A percentile compares a stretch with the other conserved stretches of the same genome.
Evolutionary conservation across 2,797 vertebrate genomes (phyloP).

Genomic region (Myiotriccus ornatus): DNA sequence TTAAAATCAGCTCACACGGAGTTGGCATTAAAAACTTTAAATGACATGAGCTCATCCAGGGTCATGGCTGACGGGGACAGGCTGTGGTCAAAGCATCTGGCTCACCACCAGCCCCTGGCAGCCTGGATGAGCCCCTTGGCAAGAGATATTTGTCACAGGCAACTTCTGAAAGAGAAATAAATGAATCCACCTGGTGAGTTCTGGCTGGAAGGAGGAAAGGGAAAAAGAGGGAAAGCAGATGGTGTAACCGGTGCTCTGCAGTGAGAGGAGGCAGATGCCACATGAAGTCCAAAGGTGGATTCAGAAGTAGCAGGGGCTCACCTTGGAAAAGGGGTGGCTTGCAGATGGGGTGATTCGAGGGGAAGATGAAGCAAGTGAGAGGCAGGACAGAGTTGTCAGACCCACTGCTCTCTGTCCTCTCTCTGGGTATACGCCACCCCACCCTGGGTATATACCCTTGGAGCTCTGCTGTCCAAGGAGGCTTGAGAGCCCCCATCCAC

Average conservation of each 20-base stretch:
- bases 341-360: neutral
- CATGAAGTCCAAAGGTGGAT: neutral
- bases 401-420: neutral
- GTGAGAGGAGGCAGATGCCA: neutral
- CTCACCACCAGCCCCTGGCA: neutral
- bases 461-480: neutral
- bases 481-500: neutral
- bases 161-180: neutral
- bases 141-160: neutral
- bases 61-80: neutral
- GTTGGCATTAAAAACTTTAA: neutral
- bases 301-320: neutral
- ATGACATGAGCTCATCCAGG: neutral
- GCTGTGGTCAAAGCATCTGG: neutral
- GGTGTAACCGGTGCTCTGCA: fast-evolving
- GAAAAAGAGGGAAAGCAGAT: neutral
- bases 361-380: neutral
- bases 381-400: neutral
- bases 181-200: neutral
- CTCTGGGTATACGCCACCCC: neutral
- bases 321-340: neutral
- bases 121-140: neutral
- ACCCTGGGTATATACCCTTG: neutral
- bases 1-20: neutral
- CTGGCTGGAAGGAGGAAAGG: neutral